Evolutionary conservation across 2,113 vertebrate genomes (phyloP), one percentile per base, ranked within the genome.

Genomic region (Polypterus senegalus): DNA sequence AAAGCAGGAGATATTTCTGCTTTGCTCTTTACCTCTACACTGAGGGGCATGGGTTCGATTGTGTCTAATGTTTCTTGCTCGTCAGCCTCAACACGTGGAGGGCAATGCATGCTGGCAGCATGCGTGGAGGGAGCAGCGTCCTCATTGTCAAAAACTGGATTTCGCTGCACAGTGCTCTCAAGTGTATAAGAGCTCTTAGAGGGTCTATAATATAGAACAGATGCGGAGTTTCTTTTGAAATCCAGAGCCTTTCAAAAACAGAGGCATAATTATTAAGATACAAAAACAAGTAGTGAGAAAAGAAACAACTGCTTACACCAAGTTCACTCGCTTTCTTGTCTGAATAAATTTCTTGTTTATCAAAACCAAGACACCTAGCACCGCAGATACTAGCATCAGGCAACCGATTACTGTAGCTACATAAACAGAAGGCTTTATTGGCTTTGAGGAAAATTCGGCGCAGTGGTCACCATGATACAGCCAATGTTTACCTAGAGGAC

Each of bases 121-220:
- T 27, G 52, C 72, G 67, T 81, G 73, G 83, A 78, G 66, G 74
- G 49, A 68, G 63, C 77, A 54, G 47, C 65, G 65, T 90, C 88
- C 3, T 90, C 77, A 3, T 82, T 83, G 73, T 89, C 80, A 81
- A 89, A 91, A 69, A 77, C 74, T 5, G 86, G 83, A 73, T 89
- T 90, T 73, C 80, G 82, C 81, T 82, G 85, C 72, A 88, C 66
- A 68, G 82, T 72, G 55, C 74, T 80, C 71, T 85, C 81, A 81
- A 85, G 80, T 56, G 63, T 81, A 76, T 80, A 80, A 60, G 79
- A 82, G 69, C 76, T 81, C 68, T 77, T 65, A 72, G 80, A 71
- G 71, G 71, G 74, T 84, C 84, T 88, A 79, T 65, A 83, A 86
- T 57, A 75, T 72, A 82, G 74, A 87, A 80, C 62, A 86, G 66